These are phyloP conservation scores for Spheniscus humboldti DNA, from an alignment of 2,797 vertebrate genomes.

Conservation along the genomic window DNA sequence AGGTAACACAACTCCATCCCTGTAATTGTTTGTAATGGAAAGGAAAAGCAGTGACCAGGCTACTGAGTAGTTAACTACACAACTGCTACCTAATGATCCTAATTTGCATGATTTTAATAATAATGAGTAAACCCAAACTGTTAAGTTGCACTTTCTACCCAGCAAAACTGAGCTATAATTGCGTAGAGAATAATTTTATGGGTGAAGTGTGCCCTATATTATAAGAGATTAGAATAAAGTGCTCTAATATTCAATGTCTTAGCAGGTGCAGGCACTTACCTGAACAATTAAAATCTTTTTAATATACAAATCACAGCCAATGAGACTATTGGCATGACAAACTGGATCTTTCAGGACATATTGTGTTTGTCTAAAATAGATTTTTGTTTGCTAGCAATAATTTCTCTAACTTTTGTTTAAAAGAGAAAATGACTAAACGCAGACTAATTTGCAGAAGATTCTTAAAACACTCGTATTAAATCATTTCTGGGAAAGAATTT, in stretches of 20 bases:
- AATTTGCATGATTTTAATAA: slow-evolving; percentile 79
- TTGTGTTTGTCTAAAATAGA: slow-evolving; percentile 67
- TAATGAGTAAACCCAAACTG: slow-evolving; percentile 73
- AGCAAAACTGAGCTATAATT: slow-evolving; percentile 77
- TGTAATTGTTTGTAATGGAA: background rate
- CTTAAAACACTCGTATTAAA: background rate
- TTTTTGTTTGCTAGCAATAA: slow-evolving; percentile 64
- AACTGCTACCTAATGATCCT: slow-evolving; percentile 68
- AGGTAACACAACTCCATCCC: background rate
- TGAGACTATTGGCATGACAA: slow-evolving; percentile 69
- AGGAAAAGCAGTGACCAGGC: slow-evolving; percentile 47
- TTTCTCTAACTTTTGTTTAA: slow-evolving; percentile 67
- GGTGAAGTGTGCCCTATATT: slow-evolving; percentile 79
- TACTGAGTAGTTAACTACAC: slow-evolving; percentile 61
- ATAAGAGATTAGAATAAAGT: slow-evolving; percentile 79
- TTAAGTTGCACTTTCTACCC: slow-evolving; percentile 79
- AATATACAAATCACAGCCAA: slow-evolving; percentile 80
- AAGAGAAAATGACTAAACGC: slow-evolving; percentile 57
- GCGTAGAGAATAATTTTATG: slow-evolving; percentile 79
- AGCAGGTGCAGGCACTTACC: slow-evolving; percentile 82
- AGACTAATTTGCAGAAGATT: slow-evolving; percentile 4
- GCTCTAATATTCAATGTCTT: slow-evolving; percentile 78
- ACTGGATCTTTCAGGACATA: slow-evolving; percentile 75
- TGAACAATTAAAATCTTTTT: slow-evolving; percentile 83
- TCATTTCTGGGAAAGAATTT: background rate